Conservation (phyloP, 1,140 invertebrate genomes). For the Catajapyx aquilonaris region DNA sequence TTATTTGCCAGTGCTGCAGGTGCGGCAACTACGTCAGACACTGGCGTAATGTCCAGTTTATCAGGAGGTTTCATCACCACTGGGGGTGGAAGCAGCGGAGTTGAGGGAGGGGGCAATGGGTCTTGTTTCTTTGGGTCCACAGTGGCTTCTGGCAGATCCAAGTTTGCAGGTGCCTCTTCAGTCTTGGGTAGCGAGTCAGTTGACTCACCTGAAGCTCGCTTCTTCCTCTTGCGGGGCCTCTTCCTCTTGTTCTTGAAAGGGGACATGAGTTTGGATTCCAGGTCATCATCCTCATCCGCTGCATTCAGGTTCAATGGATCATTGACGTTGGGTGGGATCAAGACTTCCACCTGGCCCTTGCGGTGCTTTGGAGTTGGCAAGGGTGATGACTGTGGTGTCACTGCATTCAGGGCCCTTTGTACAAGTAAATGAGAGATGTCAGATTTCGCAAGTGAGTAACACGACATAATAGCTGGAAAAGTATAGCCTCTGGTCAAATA, state of each 20-base stretch:
- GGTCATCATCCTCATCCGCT: constrained; percentile 45
- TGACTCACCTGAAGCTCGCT: constrained; percentile 17
- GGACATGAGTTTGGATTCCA: constrained; percentile 46
- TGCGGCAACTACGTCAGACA: no score
- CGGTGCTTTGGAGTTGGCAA: constrained; percentile 63
- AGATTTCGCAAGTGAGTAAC: no score
- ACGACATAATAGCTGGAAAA: no score
- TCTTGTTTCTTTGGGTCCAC: constrained; percentile 20
- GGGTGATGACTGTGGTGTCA: constrained; percentile 70
- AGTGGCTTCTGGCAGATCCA: constrained; percentile 14
- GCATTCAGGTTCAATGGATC: constrained; percentile 74
- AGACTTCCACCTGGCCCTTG: constrained; percentile 64
- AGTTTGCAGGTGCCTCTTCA: constrained; percentile 6
- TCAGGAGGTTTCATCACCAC: no score
- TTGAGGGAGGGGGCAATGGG: constrained; percentile 9
- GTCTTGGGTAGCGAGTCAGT: constrained; percentile 5
- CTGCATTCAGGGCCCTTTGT: no score
- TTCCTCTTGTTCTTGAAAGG: constrained; percentile 35
- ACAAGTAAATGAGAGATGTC: no score
- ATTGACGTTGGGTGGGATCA: constrained; percentile 75
- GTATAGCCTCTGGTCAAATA: no score
- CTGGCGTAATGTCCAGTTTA: no score
- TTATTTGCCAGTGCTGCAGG: no score
- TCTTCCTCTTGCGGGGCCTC: constrained; percentile 29
- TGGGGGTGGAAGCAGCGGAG: neutral